phyloP scores from a whole-genome alignment of 2,113 vertebrate species.

The Damaliscus lunatus region DNA sequence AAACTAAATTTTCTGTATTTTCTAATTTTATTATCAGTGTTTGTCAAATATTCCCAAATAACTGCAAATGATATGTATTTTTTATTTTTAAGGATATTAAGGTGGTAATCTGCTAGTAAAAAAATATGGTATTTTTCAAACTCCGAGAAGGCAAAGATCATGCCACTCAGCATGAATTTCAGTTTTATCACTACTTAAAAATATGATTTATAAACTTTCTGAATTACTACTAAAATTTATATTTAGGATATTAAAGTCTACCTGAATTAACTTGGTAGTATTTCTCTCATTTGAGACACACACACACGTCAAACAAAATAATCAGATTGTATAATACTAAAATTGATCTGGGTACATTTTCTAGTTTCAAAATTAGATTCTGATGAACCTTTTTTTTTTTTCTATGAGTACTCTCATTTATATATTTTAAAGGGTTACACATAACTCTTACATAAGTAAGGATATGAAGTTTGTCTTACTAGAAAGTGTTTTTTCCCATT shows the following conservation, averaged over 20 bases:
- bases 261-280: neutral
- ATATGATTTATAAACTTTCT: neutral
- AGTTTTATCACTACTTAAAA: neutral
- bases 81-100: neutral
- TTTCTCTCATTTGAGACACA: neutral
- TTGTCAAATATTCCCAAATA: neutral
- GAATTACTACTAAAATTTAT: constrained; percentile 31
- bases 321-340: neutral
- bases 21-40: neutral
- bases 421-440: constrained; percentile 24
- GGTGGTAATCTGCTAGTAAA: neutral
- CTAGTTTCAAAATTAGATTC: neutral
- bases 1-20: neutral
- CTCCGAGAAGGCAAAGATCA: neutral
- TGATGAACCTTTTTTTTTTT: neutral
- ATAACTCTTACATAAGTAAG: constrained; percentile 62
- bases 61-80: neutral
- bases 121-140: neutral
- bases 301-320: neutral
- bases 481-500: constrained; percentile 71
- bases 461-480: constrained; percentile 67
- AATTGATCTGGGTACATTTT: neutral
- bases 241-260: neutral
- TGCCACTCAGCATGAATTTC: neutral
- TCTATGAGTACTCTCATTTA: neutral